Evolutionary conservation across 2,113 vertebrate species (phyloP), one percentile per base, ranked within the genome.

Genomic region (Cacatua alba): DNA sequence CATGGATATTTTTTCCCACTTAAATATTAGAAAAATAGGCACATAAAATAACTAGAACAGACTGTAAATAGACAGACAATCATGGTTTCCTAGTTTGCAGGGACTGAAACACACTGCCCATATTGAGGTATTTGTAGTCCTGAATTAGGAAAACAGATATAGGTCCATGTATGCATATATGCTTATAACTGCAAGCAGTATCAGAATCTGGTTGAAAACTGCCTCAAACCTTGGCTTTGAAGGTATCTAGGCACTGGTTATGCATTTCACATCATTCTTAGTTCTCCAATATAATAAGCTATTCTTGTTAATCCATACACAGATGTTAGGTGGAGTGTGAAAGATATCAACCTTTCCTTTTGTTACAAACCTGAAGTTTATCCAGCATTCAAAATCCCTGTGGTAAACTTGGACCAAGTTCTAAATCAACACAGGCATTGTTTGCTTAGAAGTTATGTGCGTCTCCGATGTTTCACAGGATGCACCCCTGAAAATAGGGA

Each of bases 371-470:
- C 11, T 71, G 55, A 88, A 64, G 28, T 94, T 79, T 82, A 67
- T 64, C 52, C 48, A 91, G 41, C 64, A 76, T 48, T 79, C 33
- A 71, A 78, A 94, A 64, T 62, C 43, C 14, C 67, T 39, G 6
- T 37, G 26, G 39, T 71, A 89, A 91, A 75, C 69, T 16, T 89
- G 53, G 46, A 69, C 7, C 17, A 53, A 14, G 1, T 67, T 86
- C 76, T 82, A 92, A 90, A 67, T 33, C 93, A 92, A 65, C 44
- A 82, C 16, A 80, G 21, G 3, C 10, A 64, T 91, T 82, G 24
- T 92, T 91, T 86, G 5, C 29, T 76, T 69, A 79, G 62, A 37
- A 76, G 8, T 21, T 85, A 6, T n/a, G 39, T 63, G 49, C 11
- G 57, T 76, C 33, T 89, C 35, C 43, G 21, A 23, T 39, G 48